These are phyloP conservation scores for Toxotes jaculatrix DNA, from an alignment of 2,113 vertebrate species.

Conservation along the genomic window DNA sequence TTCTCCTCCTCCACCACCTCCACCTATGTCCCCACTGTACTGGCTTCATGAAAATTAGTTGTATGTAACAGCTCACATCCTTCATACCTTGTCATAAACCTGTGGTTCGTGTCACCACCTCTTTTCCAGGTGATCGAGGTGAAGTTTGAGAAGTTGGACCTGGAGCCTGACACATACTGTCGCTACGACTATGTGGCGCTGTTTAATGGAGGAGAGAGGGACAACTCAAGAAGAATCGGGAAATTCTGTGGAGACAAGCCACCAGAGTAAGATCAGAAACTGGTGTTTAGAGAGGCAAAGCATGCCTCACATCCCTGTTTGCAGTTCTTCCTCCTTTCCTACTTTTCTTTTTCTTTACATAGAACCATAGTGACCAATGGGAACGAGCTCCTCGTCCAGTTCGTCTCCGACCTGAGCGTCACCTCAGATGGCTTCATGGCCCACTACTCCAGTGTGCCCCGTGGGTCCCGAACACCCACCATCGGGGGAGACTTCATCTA, in stretches of 20 bases:
- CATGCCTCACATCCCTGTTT: background rate
- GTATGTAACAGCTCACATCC: slow-evolving; percentile 1
- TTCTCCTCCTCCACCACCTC: slow-evolving; percentile 18
- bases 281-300: background rate
- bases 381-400: slow-evolving; percentile 92
- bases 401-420: slow-evolving; percentile 93
- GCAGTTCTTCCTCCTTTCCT: background rate
- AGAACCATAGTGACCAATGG: slow-evolving; percentile 87
- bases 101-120: slow-evolving; percentile 20
- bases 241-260: slow-evolving; percentile 89
- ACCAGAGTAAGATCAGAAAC: slow-evolving; percentile 83
- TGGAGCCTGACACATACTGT: slow-evolving; percentile 90
- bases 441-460: slow-evolving; percentile 83
- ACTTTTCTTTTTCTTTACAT: background rate
- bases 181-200: slow-evolving; percentile 93
- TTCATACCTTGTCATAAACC: background rate
- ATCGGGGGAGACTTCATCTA: slow-evolving; percentile 72
- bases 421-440: slow-evolving; percentile 92
- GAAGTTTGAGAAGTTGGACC: slow-evolving; percentile 90
- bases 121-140: slow-evolving; percentile 87
- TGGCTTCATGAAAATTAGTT: slow-evolving; percentile 23
- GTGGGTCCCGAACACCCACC: slow-evolving; percentile 72
- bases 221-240: slow-evolving; percentile 88
- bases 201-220: slow-evolving; percentile 88
- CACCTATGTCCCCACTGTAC: slow-evolving; percentile 31